Evolutionary conservation across 2,888 invertebrate species (phyloP).

Genomic region (Atethmia centrago): DNA sequence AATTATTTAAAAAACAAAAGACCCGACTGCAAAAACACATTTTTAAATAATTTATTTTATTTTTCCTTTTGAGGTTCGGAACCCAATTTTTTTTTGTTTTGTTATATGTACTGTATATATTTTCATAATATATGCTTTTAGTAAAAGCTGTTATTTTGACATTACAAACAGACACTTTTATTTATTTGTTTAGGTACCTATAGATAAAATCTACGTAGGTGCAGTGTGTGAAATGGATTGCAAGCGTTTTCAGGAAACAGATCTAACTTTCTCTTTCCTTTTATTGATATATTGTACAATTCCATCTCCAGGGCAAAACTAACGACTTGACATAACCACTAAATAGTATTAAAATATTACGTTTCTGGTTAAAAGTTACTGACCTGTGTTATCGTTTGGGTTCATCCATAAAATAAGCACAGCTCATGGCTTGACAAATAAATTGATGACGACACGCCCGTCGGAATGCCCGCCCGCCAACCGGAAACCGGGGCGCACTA

Average conservation of each 20-base stretch:
- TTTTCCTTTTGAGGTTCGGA: too few species aligned
- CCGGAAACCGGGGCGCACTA: conserved; percentile 86
- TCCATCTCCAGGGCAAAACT: conserved; percentile 7
- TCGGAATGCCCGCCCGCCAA: conserved; percentile 81
- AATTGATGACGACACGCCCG: conserved; percentile 83
- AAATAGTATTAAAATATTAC: conserved; percentile 9
- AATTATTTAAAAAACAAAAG: too few species aligned
- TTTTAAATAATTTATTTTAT: too few species aligned
- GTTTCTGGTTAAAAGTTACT: conserved; percentile 50
- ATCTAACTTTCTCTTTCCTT: neutral
- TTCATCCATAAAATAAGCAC: conserved; percentile 64
- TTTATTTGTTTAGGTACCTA: too few species aligned
- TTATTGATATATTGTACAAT: neutral
- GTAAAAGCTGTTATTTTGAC: too few species aligned
- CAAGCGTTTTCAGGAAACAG: neutral
- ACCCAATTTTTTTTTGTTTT: too few species aligned
- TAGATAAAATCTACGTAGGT: neutral
- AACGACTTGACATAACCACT: neutral
- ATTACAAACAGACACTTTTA: too few species aligned
- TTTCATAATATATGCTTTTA: too few species aligned
- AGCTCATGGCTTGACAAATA: conserved; percentile 78
- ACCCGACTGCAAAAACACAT: too few species aligned
- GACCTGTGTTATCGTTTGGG: conserved; percentile 66
- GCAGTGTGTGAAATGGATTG: conserved; percentile 5
- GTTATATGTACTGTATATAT: too few species aligned